phyloP scores from a whole-genome alignment of 92 coral and sea anemone genomes.

The Pocillopora grandis region DNA sequence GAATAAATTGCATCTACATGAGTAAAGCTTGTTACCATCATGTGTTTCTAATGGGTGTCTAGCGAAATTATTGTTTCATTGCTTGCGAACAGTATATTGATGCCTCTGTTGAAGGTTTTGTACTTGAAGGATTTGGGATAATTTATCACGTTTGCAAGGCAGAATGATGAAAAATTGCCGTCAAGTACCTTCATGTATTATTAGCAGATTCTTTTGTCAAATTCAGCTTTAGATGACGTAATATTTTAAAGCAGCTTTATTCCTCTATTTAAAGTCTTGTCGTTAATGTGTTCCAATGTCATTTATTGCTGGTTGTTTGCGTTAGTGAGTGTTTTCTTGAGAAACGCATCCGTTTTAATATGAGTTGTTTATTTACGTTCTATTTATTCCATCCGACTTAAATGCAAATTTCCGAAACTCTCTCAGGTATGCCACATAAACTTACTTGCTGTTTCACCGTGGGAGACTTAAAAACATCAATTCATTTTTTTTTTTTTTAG shows the following conservation, averaged over 20 bases:
- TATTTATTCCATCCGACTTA: background rate
- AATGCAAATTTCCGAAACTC: conserved; percentile 9
- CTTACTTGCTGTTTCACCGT: background rate
- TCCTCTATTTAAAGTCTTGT: background rate
- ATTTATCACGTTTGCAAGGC: too few species aligned
- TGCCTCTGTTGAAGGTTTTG: too few species aligned
- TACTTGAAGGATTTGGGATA: too few species aligned
- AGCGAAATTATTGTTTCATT: too few species aligned
- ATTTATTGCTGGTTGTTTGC: background rate
- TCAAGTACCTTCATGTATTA: background rate
- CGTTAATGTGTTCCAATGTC: conserved; percentile 1
- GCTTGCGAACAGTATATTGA: too few species aligned
- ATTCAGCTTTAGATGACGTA: background rate
- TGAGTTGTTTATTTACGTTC: background rate
- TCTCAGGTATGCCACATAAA: background rate
- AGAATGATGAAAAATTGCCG: too few species aligned
- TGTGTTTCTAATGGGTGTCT: too few species aligned
- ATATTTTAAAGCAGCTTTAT: background rate
- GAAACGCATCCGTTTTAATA: conserved; percentile 15
- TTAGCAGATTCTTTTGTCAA: background rate
- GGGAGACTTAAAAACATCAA: conserved; percentile 11
- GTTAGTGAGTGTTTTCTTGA: too few species aligned
- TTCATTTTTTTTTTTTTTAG: background rate
- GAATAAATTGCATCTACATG: too few species aligned
- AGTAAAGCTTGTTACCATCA: too few species aligned